Evolutionary conservation across 2,113 vertebrate species (phyloP).

Genomic region (Anhinga rufa): DNA sequence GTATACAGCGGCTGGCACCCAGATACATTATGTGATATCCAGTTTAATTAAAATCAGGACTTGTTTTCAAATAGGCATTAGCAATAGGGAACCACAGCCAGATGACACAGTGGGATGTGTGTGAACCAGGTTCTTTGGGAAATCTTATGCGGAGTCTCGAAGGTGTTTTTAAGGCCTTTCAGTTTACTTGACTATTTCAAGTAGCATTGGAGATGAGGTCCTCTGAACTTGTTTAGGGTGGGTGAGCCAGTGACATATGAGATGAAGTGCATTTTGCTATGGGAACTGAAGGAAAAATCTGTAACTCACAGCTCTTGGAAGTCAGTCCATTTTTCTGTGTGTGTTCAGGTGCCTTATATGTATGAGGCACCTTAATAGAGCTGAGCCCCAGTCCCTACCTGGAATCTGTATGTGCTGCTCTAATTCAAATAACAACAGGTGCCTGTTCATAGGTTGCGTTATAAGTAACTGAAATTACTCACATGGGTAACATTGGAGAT

Average conservation of each 20-base stretch:
- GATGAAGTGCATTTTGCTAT: not conserved
- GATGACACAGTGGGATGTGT: not conserved
- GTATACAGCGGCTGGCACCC: not conserved
- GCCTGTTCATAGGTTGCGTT: not conserved
- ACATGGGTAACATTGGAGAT: constrained; percentile 11
- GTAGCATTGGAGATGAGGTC: not conserved
- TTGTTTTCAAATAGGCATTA: not conserved
- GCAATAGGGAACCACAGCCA: not conserved
- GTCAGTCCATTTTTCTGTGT: not conserved
- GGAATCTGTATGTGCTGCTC: not conserved
- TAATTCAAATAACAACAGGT: not conserved
- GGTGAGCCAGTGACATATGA: not conserved
- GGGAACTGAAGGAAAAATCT: not conserved
- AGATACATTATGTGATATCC: not conserved
- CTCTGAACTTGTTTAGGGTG: not conserved
- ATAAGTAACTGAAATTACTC: not conserved
- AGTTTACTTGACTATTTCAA: not conserved
- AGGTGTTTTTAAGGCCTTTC: not conserved
- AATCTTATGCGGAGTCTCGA: not conserved
- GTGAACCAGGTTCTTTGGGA: not conserved
- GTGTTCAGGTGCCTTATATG: not conserved
- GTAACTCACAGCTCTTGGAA: not conserved
- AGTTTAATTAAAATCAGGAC: not conserved
- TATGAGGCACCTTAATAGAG: not conserved
- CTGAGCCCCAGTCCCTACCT: not conserved